These are phyloP conservation scores for Pocillopora verrucosa DNA, from an alignment of 64 coral and sea anemone genomes.

Conservation along the genomic window DNA sequence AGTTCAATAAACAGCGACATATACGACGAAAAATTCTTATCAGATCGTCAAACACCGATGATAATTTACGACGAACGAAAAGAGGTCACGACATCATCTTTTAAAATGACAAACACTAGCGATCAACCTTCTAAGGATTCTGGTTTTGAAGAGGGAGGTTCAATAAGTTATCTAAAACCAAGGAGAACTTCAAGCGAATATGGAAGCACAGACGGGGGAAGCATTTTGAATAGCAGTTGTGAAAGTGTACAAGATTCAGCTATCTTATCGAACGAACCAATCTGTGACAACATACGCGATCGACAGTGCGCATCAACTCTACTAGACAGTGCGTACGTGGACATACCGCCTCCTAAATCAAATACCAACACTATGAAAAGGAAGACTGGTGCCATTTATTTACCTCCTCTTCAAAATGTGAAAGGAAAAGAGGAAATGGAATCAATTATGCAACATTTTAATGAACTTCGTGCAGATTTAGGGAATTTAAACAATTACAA, in stretches of 20 bases:
- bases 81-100: not conserved
- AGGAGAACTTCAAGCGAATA: not conserved
- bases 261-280: not conserved
- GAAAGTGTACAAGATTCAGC: slow-evolving; percentile 17
- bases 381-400: not conserved
- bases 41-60: not conserved
- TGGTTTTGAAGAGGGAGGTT: not conserved
- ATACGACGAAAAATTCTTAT: not conserved
- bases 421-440: not conserved
- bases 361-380: not conserved
- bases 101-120: not conserved
- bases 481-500: slow-evolving; percentile 1
- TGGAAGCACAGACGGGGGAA: not conserved
- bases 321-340: not conserved
- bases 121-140: slow-evolving; percentile 5
- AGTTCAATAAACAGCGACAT: slow-evolving; percentile 5
- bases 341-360: not conserved
- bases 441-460: not conserved
- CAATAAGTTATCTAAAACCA: not conserved
- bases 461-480: not conserved
- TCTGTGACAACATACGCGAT: not conserved
- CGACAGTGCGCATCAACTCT: not conserved
- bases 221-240: slow-evolving; percentile 11
- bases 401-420: slow-evolving; percentile 11
- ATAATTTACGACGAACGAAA: not conserved